phyloP scores from a whole-genome alignment of 2,888 invertebrate genomes.

The Litoditis marina region DNA sequence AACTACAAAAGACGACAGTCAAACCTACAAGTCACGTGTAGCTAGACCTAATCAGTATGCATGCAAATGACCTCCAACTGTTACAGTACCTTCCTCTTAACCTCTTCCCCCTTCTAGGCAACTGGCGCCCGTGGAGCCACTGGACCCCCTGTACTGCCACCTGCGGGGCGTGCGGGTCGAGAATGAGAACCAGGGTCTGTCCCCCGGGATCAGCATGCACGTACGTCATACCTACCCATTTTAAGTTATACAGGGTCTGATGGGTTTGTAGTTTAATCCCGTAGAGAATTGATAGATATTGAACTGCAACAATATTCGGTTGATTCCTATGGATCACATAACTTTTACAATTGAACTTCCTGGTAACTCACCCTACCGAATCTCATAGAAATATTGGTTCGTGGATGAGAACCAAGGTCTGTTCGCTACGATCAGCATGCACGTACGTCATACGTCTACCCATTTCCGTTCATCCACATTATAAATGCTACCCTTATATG shows the following conservation, averaged over 20 bases:
- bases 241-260: no score
- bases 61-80: no score
- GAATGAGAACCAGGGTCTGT: slow-evolving; percentile 52
- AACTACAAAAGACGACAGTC: no score
- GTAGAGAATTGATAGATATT: neutral
- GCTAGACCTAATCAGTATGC: no score
- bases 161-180: slow-evolving; percentile 60
- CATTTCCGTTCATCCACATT: neutral
- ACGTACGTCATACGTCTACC: slow-evolving; percentile 43
- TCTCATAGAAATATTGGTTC: no score
- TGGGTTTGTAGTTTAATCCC: neutral
- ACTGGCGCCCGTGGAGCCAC: slow-evolving; percentile 48
- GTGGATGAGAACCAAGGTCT: slow-evolving; percentile 50
- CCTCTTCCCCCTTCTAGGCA: slow-evolving; percentile 6
- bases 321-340: no score
- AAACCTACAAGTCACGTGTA: no score
- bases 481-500: slow-evolving; percentile 7
- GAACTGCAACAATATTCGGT: slow-evolving; percentile 15
- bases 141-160: slow-evolving; percentile 57
- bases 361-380: no score
- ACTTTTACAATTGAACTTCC: no score
- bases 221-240: slow-evolving; percentile 29
- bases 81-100: no score
- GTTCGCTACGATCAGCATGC: slow-evolving; percentile 52
- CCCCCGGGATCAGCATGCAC: slow-evolving; percentile 52